Evolutionary conservation across 2,797 vertebrate species (phyloP).

Genomic region (Sebastes dallii): DNA sequence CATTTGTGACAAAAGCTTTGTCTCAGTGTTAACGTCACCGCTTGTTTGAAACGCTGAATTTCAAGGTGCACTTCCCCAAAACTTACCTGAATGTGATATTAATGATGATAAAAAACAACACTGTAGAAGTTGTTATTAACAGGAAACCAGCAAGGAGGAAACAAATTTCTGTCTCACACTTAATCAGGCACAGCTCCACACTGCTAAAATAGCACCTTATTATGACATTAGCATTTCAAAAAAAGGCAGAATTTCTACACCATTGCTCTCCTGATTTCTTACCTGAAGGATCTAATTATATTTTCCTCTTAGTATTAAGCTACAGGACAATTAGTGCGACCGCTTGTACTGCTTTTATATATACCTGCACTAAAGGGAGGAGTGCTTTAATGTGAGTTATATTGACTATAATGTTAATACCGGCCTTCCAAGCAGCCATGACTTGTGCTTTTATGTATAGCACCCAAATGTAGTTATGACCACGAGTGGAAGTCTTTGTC

Average conservation of each 20-base stretch:
- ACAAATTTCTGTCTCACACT: slow-evolving; percentile 40
- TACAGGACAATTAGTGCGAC: slow-evolving; percentile 28
- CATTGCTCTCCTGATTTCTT: slow-evolving; percentile 19
- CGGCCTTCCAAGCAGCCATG: background rate
- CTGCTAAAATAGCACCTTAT: slow-evolving; percentile 34
- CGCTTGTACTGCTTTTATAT: background rate
- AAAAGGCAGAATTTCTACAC: slow-evolving; percentile 10
- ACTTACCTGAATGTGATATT: background rate
- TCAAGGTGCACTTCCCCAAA: background rate
- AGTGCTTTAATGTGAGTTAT: slow-evolving; percentile 17
- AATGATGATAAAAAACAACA: background rate
- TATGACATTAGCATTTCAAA: slow-evolving; percentile 49
- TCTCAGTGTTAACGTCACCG: background rate
- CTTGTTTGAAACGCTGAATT: background rate
- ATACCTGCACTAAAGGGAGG: background rate
- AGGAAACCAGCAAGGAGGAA: slow-evolving; percentile 10
- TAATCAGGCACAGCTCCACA: slow-evolving; percentile 12
- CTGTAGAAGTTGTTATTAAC: slow-evolving; percentile 3
- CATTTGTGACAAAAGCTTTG: background rate
- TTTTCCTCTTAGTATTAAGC: slow-evolving; percentile 17
- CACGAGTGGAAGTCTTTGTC: slow-evolving; percentile 20
- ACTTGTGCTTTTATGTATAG: slow-evolving; percentile 13
- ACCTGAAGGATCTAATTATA: slow-evolving; percentile 38
- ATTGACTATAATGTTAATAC: slow-evolving; percentile 13
- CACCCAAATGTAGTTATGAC: slow-evolving; percentile 21